Percentiles rank a stretch among this genome's conserved stretches.
These are phyloP conservation scores for Etheostoma nigrum DNA, from an alignment of 2,797 vertebrate species.

Conservation along the genomic window DNA sequence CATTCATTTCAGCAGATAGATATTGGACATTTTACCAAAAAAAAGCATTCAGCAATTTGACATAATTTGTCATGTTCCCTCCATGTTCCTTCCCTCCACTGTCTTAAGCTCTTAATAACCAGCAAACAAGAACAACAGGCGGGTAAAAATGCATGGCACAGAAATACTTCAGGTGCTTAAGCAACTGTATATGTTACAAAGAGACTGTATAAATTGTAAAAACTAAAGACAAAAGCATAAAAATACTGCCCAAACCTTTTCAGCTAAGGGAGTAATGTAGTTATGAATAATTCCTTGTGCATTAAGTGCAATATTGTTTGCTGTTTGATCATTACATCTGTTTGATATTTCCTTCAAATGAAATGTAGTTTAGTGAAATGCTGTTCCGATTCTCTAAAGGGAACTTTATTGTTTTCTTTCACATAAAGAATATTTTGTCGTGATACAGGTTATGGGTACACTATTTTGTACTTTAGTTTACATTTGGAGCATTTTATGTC, in stretches of 20 bases:
- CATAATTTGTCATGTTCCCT: constrained; percentile 48
- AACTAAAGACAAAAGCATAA: constrained; percentile 15
- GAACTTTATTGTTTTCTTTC: constrained; percentile 19
- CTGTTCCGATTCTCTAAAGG: background rate
- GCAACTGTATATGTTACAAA: constrained; percentile 31
- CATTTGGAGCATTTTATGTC: constrained; percentile 10
- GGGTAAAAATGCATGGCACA: constrained; percentile 55
- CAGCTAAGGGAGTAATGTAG: constrained; percentile 28
- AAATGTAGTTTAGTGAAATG: constrained; percentile 36
- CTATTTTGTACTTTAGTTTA: constrained; percentile 14
- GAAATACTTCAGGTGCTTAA: constrained; percentile 50
- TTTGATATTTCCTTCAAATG: constrained; percentile 54
- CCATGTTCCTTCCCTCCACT: constrained; percentile 36
- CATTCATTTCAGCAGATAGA: constrained; percentile 32
- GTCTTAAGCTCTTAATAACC: constrained; percentile 63
- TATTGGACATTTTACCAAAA: background rate
- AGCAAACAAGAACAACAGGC: constrained; percentile 39
- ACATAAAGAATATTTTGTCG: constrained; percentile 16
- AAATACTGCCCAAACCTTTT: constrained; percentile 9
- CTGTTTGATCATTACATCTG: constrained; percentile 57
- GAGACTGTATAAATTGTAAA: constrained; percentile 10
- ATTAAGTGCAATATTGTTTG: constrained; percentile 26
- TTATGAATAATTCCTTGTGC: constrained; percentile 32
- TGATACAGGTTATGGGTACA: background rate
- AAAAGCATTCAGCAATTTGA: constrained; percentile 25